Evolutionary conservation across 2,113 vertebrate species (phyloP), one percentile per base, ranked within the genome.

Genomic region (Tragelaphus strepsiceros): DNA sequence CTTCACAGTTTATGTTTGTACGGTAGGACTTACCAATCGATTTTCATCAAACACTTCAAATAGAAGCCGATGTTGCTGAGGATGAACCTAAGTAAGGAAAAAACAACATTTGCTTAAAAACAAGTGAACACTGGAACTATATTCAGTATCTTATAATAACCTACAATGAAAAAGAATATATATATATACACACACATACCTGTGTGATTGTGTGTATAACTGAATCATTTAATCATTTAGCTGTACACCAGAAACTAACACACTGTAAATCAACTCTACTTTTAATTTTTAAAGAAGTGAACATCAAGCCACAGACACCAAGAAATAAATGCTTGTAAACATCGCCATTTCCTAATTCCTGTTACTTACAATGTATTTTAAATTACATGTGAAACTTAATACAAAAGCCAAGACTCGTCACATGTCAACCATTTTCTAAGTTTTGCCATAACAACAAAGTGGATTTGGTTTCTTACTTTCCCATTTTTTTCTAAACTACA

Each of bases 11-110:
- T 39, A 26, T 26, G 58, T 35, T 17, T 94, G 77, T 3, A 67
- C 7, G 64, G 28, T 22, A 22, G n/a, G 46, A 99, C 99, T 98
- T 99, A 99, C 99, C 99, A 99, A 98, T 43, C 99, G 99, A 94
- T 99, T 99, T 98, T 99, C 99, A 98, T 99, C 99, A 98, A 99
- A 99, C 78, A 99, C 99, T 98, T 99, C 99, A 85, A 99, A 99
- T 77, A 99, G 99, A 54, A 99, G 98, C 39, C 99, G 99, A 97
- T 99, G 99, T 91, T 99, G 99, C 90, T 98, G 99, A 84, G 99
- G 99, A 98, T 99, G 98, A 93, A 99, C 99, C 99, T 99, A 97
- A n/a, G 92, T 97, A 74, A 97, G 96, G 90, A 46, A 93, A 98
- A 92, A 28, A 97, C 3, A 88, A 51, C 0, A 12, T 78, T 80